Conservation (phyloP, 1,140 invertebrate species). For the Pseudomyrmex flavicornis region DNA sequence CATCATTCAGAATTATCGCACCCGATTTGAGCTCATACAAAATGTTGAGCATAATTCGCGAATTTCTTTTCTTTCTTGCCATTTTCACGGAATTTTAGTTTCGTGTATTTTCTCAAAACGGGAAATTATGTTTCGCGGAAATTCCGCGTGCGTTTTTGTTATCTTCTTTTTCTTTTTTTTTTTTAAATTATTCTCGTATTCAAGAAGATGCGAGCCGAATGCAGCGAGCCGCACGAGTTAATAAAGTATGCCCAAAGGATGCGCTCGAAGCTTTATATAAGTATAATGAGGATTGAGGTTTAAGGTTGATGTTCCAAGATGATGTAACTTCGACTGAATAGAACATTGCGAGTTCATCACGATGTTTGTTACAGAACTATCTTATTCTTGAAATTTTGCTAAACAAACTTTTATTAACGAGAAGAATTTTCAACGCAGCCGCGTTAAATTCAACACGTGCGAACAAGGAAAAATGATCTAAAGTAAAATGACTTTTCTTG, state of each 20-base stretch:
- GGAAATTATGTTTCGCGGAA: neutral
- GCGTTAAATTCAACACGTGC: neutral
- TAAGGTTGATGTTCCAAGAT: neutral
- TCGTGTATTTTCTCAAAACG: neutral
- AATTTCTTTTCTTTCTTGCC: neutral
- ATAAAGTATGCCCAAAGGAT: conserved; percentile 37
- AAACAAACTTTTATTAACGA: conserved; percentile 3
- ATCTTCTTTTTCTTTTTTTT: neutral
- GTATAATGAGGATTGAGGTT: neutral
- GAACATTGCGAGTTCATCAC: neutral
- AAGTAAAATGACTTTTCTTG: conserved; percentile 1
- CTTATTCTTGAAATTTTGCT: neutral
- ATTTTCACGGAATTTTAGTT: conserved; percentile 16
- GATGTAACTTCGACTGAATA: neutral
- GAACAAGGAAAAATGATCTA: conserved; percentile 41
- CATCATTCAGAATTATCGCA: conserved; percentile 19
- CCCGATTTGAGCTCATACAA: neutral
- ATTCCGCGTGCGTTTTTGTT: conserved; percentile 6
- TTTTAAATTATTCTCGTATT: conserved; percentile 23
- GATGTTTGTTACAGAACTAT: neutral
- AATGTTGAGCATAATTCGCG: neutral
- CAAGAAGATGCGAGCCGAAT: conserved; percentile 16
- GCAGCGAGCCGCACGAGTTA: conserved; percentile 30
- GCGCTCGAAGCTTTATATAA: conserved; percentile 12
- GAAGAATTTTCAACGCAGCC: neutral